Evolutionary conservation across 1,140 invertebrate species (phyloP).

Genomic region (Drosophila mayri): DNA sequence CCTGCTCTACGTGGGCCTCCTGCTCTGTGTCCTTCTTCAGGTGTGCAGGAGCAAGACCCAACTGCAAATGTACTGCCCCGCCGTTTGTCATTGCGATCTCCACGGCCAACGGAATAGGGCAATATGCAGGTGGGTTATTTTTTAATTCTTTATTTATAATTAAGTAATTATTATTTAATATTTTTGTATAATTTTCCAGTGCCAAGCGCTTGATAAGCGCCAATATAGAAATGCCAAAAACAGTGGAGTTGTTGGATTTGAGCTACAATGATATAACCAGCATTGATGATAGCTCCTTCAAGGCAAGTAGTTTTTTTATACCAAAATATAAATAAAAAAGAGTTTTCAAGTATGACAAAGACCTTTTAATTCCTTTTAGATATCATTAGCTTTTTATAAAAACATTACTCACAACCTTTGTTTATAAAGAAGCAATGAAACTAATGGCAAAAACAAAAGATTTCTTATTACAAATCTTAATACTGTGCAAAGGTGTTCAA

Average conservation of each 20-base stretch:
- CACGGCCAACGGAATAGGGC: constrained; percentile 72
- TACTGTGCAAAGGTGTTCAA: too few relatives aligned
- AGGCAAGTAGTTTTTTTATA: constrained; percentile 44
- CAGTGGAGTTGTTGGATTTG: constrained; percentile 78
- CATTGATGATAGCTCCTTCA: constrained; percentile 73
- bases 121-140: constrained; percentile 74
- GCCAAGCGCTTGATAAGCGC: constrained; percentile 76
- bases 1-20: constrained; percentile 70
- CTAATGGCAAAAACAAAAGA: neutral
- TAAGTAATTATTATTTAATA: neutral
- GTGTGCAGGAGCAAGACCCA: constrained; percentile 72
- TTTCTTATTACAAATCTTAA: neutral
- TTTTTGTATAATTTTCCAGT: constrained; percentile 32
- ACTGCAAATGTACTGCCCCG: constrained; percentile 66
- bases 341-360: neutral
- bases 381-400: too few relatives aligned
- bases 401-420: neutral
- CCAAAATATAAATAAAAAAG: neutral
- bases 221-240: constrained; percentile 71
- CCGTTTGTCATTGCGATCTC: constrained; percentile 73
- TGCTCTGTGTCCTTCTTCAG: constrained; percentile 68
- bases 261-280: constrained; percentile 82
- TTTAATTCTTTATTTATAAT: constrained; percentile 4
- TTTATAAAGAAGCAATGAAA: neutral
- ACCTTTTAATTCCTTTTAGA: neutral